Conservation (phyloP, 2,797 vertebrate genomes). For the Rachycentron canadum region DNA sequence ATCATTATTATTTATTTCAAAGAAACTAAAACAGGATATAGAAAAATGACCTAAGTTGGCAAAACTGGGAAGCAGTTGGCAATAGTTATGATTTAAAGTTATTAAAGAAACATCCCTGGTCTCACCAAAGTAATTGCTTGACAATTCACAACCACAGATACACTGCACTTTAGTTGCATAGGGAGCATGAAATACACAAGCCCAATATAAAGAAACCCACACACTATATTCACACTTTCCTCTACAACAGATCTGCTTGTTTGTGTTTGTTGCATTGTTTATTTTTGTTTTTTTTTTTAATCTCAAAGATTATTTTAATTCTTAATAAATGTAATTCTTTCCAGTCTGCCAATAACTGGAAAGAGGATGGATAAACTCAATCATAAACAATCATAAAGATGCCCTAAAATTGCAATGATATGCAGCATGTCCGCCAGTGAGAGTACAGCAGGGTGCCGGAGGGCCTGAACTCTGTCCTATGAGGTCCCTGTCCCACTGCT, state of each 20-base stretch:
- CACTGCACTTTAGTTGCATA: conserved; percentile 53
- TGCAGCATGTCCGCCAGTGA: conserved; percentile 5
- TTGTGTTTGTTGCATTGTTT: neutral
- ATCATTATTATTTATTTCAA: neutral
- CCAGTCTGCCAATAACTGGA: neutral
- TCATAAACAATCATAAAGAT: neutral
- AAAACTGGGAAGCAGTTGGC: no score
- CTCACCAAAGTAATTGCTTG: conserved; percentile 49
- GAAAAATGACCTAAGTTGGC: neutral
- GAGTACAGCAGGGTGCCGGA: conserved; percentile 1
- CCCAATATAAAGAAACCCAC: conserved; percentile 52
- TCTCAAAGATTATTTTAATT: neutral
- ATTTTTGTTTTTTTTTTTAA: neutral
- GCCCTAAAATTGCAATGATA: neutral
- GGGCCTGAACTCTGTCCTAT: conserved; percentile 37
- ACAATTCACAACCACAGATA: conserved; percentile 54
- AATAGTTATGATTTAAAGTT: conserved; percentile 31
- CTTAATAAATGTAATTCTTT: neutral
- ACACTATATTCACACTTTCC: conserved; percentile 22
- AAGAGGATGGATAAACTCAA: neutral
- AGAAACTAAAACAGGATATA: neutral
- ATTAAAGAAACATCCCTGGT: conserved; percentile 32
- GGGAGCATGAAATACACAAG: conserved; percentile 38
- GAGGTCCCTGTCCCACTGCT: conserved; percentile 27
- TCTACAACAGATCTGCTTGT: conserved; percentile 3